Percentiles rank a stretch among this genome's conserved stretches.
Evolutionary conservation across 2,797 vertebrate species (phyloP).

Genomic region (Anabas testudineus): DNA sequence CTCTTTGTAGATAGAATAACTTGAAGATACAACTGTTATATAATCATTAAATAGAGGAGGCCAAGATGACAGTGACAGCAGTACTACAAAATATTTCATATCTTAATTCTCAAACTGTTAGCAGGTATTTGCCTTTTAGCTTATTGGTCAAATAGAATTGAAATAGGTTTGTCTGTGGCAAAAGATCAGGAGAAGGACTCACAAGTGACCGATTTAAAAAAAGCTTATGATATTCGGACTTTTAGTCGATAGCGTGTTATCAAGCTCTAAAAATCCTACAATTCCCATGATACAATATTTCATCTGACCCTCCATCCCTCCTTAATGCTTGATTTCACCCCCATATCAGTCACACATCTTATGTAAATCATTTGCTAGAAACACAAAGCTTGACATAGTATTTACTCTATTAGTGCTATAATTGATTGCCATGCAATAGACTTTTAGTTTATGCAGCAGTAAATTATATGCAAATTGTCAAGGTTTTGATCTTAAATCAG

Average conservation of each 20-base stretch:
- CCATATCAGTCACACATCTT: background rate
- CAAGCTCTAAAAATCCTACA: conserved; percentile 12
- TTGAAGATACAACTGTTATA: background rate
- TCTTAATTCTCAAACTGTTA: background rate
- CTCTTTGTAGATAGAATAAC: background rate
- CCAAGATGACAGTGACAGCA: background rate
- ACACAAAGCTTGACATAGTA: background rate
- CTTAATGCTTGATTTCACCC: background rate
- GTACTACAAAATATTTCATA: background rate
- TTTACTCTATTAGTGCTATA: conserved; percentile 3
- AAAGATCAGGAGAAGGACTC: no score
- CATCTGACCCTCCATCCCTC: background rate
- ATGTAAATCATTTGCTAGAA: background rate
- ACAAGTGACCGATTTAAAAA: background rate
- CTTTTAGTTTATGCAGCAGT: background rate
- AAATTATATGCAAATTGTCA: conserved; percentile 11
- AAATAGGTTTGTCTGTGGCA: background rate
- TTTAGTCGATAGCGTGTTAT: background rate
- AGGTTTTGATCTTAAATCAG: background rate
- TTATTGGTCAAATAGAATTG: background rate
- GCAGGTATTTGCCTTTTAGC: background rate
- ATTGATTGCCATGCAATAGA: background rate
- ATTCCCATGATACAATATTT: conserved; percentile 6
- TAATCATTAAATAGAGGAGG: background rate
- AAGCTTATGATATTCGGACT: background rate